Conservation (phyloP, 2,113 vertebrate genomes). For the Saimiri boliviensis region DNA sequence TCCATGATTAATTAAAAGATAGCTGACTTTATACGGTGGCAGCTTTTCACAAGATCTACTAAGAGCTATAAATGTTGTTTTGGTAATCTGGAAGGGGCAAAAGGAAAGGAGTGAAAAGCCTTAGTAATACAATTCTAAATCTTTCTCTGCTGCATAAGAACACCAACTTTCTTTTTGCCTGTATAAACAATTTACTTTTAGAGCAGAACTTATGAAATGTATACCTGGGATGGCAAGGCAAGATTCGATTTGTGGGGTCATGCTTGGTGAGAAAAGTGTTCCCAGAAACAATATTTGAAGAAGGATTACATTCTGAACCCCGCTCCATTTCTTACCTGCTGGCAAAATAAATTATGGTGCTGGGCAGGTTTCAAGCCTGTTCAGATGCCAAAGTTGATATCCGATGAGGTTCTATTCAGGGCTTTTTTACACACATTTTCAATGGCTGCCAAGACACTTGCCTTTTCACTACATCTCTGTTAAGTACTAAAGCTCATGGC, state of each 20-base stretch:
- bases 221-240: slow-evolving; percentile 70
- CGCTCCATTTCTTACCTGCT: slow-evolving; percentile 75
- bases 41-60: slow-evolving; percentile 7
- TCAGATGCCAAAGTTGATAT: slow-evolving; percentile 67
- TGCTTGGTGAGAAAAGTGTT: slow-evolving; percentile 81
- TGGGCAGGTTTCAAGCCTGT: slow-evolving; percentile 55
- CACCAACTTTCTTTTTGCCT: slow-evolving; percentile 68
- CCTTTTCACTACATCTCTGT: slow-evolving; percentile 60
- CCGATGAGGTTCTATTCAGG: slow-evolving; percentile 65
- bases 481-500: slow-evolving; percentile 52
- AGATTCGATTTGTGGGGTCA: slow-evolving; percentile 82
- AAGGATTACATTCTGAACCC: slow-evolving; percentile 78
- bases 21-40: background rate
- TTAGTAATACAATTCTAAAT: slow-evolving; percentile 67
- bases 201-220: slow-evolving; percentile 78
- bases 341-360: slow-evolving; percentile 72
- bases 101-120: slow-evolving; percentile 57
- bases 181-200: slow-evolving; percentile 76
- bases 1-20: background rate
- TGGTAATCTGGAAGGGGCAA: background rate
- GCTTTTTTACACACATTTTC: slow-evolving; percentile 66
- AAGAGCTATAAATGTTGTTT: slow-evolving; percentile 17
- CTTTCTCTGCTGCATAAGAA: slow-evolving; percentile 53
- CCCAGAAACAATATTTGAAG: slow-evolving; percentile 83
- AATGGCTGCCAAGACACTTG: slow-evolving; percentile 63